Evolutionary conservation across 1,140 invertebrate species (phyloP).

Genomic region (Drosophila persimilis): DNA sequence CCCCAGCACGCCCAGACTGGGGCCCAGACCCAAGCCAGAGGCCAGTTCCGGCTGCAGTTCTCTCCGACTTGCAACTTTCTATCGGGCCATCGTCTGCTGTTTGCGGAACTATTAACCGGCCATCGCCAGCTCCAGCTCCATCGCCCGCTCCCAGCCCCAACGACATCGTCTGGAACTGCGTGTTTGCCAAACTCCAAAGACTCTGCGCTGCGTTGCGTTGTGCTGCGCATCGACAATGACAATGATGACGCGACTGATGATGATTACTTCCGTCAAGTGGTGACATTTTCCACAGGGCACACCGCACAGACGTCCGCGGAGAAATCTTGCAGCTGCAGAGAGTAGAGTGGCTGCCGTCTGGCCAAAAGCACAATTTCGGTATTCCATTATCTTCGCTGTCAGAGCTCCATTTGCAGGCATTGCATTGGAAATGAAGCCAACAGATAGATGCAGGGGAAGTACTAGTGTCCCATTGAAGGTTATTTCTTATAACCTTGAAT

Average conservation of each 20-base stretch:
- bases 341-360: slow-evolving; percentile 17
- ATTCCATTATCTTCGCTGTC: not conserved
- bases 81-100: slow-evolving; percentile 31
- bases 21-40: not conserved
- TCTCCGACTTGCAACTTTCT: slow-evolving; percentile 67
- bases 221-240: slow-evolving; percentile 13
- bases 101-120: slow-evolving; percentile 68
- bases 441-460: slow-evolving; percentile 10
- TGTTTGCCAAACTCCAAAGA: slow-evolving; percentile 42
- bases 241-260: slow-evolving; percentile 28
- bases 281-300: slow-evolving; percentile 51
- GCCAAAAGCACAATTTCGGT: slow-evolving; percentile 6
- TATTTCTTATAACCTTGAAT: slow-evolving; percentile 8
- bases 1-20: not conserved
- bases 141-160: slow-evolving; percentile 29
- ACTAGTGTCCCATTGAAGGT: not conserved
- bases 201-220: slow-evolving; percentile 10
- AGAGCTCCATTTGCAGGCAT: not conserved
- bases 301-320: slow-evolving; percentile 13
- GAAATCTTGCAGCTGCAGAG: slow-evolving; percentile 28
- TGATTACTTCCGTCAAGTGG: slow-evolving; percentile 54
- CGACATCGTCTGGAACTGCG: slow-evolving; percentile 34
- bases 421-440: slow-evolving; percentile 11
- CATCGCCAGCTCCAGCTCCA: slow-evolving; percentile 7
- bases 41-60: slow-evolving; percentile 61